Conservation (phyloP, 2,797 vertebrate species). For the Neosilurus hyrtlii region DNA sequence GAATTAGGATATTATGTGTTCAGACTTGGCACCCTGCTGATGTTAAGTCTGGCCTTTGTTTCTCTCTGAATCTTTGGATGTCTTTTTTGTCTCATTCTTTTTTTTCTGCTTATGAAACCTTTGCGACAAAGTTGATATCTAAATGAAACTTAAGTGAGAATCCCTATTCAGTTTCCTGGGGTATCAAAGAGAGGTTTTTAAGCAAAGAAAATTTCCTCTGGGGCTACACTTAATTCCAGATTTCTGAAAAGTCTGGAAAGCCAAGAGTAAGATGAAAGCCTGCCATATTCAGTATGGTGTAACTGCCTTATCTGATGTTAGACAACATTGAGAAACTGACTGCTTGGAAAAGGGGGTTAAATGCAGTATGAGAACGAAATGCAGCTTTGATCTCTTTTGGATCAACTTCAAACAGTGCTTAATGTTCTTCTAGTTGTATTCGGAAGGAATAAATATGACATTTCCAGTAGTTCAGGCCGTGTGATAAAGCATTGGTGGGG, state of each 20-base stretch:
- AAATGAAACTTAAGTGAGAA: constrained; percentile 18
- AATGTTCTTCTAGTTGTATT: constrained; percentile 21
- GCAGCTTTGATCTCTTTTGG: constrained; percentile 33
- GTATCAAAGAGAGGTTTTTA: constrained; percentile 14
- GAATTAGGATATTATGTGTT: constrained; percentile 1
- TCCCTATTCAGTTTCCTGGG: constrained; percentile 7
- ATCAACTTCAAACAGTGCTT: constrained; percentile 41
- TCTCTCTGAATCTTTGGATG: not conserved
- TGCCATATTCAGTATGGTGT: constrained; percentile 37
- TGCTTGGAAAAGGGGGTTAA: constrained; percentile 23
- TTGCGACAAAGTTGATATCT: not conserved
- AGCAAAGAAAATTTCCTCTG: constrained; percentile 14
- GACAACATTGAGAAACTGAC: constrained; percentile 31
- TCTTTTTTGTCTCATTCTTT: not conserved
- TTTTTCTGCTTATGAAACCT: not conserved
- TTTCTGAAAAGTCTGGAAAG: constrained; percentile 40
- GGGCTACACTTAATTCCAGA: constrained; percentile 37
- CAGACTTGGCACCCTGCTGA: not conserved
- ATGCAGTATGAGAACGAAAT: constrained; percentile 27
- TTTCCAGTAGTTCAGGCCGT: constrained; percentile 12
- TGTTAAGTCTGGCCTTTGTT: not conserved
- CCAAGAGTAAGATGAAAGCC: constrained; percentile 40
- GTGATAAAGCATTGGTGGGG: not conserved
- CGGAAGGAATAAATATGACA: not conserved
- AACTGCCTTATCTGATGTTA: constrained; percentile 42